Conservation (phyloP, 2,113 vertebrate species). For the Microcebus tavaratra region DNA sequence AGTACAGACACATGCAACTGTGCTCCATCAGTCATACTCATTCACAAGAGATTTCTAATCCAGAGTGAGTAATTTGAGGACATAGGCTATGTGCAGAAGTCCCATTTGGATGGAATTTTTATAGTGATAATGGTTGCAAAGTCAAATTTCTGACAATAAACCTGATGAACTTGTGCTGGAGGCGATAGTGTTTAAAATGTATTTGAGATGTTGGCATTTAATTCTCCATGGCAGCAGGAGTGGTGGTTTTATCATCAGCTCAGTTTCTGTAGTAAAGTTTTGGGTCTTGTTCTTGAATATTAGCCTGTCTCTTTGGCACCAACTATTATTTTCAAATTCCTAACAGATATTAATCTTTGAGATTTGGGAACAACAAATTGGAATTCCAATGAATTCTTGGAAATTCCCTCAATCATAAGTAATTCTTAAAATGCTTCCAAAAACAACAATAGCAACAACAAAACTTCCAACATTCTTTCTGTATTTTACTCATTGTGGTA, state of each 20-base stretch:
- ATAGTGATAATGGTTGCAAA: not conserved
- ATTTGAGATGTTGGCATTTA: not conserved
- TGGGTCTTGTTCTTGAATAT: not conserved
- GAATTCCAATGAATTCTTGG: not conserved
- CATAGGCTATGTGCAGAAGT: too few species aligned
- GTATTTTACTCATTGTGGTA: not conserved
- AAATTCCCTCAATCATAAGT: not conserved
- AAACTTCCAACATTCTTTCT: not conserved
- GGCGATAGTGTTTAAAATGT: not conserved
- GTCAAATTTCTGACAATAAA: not conserved
- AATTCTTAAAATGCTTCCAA: not conserved
- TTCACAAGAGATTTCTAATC: too few species aligned
- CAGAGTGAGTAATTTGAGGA: too few species aligned
- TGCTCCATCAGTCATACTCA: too few species aligned
- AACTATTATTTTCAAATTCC: not conserved
- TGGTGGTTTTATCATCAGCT: not conserved
- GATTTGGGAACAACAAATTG: not conserved
- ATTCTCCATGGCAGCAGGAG: not conserved
- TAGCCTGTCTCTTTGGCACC: not conserved
- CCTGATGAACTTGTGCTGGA: not conserved
- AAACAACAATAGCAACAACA: not conserved
- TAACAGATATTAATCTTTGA: not conserved
- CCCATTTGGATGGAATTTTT: not conserved
- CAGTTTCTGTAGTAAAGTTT: not conserved
- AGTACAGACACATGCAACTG: too few species aligned